Evolutionary conservation across 2,888 invertebrate species (phyloP).

Genomic region (Drosophila mulleri): DNA sequence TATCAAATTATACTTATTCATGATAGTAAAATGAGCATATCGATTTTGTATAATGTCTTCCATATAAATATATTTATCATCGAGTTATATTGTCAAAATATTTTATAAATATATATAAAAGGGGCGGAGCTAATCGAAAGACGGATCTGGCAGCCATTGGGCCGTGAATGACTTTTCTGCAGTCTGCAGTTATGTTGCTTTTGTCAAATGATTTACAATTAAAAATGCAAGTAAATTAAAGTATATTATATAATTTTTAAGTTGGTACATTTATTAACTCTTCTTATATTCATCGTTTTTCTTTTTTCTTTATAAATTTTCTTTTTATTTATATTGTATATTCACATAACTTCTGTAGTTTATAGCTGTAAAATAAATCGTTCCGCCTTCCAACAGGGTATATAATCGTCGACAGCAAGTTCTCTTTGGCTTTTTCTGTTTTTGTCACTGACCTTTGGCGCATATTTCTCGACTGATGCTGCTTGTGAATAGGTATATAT

Average conservation of each 20-base stretch:
- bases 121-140: too few species aligned
- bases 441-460: conserved; percentile 56
- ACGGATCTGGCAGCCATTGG: too few species aligned
- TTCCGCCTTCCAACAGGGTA: neutral
- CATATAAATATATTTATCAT: too few species aligned
- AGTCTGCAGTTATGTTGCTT: too few species aligned
- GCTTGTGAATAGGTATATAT: conserved; percentile 16
- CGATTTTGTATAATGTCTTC: too few species aligned
- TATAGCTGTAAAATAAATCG: neutral
- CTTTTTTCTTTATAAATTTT: neutral
- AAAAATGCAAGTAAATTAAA: neutral
- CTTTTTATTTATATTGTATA: neutral
- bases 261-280: neutral
- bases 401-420: neutral
- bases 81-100: too few species aligned
- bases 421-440: conserved; percentile 10
- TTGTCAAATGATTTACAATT: neutral
- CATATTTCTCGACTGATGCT: conserved; percentile 39
- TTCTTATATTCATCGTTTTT: neutral
- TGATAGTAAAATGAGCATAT: too few species aligned
- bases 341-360: neutral
- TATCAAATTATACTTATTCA: too few species aligned
- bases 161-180: too few species aligned
- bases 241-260: neutral
- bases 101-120: too few species aligned